These are phyloP conservation scores for Actinopyga echinites DNA, from an alignment of 53 echinoderm and acorn worm genomes.

Conservation along the genomic window DNA sequence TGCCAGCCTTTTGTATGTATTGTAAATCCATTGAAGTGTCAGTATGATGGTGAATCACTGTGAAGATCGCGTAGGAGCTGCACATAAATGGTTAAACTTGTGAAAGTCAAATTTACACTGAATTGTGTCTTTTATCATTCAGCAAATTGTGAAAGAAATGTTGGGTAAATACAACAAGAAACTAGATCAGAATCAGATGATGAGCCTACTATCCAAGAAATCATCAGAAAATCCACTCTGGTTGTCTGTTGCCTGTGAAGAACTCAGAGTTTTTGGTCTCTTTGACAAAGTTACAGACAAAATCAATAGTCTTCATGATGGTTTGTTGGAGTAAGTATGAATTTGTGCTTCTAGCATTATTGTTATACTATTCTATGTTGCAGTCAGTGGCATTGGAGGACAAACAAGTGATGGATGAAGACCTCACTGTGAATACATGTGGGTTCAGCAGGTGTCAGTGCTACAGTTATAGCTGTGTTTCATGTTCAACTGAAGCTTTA, in stretches of 20 bases:
- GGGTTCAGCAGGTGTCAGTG: too few relatives aligned
- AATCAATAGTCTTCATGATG: slow-evolving; percentile 91
- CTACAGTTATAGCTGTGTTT: too few relatives aligned
- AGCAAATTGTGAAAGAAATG: slow-evolving; percentile 93
- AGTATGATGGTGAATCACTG: too few relatives aligned
- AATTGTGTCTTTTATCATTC: neutral
- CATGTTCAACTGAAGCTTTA: too few relatives aligned
- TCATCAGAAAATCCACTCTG: slow-evolving; percentile 99
- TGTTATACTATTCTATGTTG: too few relatives aligned
- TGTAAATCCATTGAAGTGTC: too few relatives aligned
- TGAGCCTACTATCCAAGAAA: slow-evolving; percentile 78
- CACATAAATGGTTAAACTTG: neutral
- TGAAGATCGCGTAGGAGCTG: too few relatives aligned
- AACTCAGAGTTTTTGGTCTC: slow-evolving; percentile 87
- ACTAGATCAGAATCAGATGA: slow-evolving; percentile 85
- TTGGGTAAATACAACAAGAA: slow-evolving; percentile 91
- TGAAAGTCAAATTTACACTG: neutral
- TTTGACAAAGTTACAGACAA: slow-evolving; percentile 91
- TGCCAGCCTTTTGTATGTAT: too few relatives aligned
- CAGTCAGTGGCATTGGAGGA: too few relatives aligned
- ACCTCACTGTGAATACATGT: too few relatives aligned
- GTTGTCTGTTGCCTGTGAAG: slow-evolving; percentile 93
- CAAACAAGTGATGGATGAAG: too few relatives aligned
- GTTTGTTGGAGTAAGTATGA: slow-evolving; percentile 85
- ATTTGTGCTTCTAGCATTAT: too few relatives aligned